Evolutionary conservation across 2,797 vertebrate species (phyloP).

Genomic region (Lepilemur septentrionalis): DNA sequence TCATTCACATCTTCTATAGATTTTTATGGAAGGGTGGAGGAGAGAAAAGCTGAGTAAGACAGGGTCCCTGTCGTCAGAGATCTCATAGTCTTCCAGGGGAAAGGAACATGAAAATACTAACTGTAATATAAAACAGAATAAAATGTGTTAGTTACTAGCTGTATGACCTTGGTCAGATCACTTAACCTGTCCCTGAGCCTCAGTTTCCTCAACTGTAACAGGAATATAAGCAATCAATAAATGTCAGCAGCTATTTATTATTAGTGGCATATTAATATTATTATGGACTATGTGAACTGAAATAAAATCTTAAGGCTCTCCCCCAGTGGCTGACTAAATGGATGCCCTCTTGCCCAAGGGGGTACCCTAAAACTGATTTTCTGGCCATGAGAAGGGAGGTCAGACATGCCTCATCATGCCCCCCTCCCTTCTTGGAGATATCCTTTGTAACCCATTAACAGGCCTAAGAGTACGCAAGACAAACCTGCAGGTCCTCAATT

Average conservation of each 20-base stretch:
- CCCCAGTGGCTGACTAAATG: too few relatives aligned
- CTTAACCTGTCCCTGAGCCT: not conserved
- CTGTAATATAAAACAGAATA: not conserved
- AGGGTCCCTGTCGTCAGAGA: not conserved
- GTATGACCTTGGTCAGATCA: not conserved
- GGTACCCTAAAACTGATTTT: too few relatives aligned
- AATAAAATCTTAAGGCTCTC: too few relatives aligned
- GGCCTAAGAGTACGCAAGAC: too few relatives aligned
- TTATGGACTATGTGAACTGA: not conserved
- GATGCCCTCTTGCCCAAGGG: too few relatives aligned
- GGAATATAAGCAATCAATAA: not conserved
- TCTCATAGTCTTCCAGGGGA: not conserved
- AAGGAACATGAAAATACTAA: not conserved
- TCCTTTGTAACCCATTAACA: too few relatives aligned
- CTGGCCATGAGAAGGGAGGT: too few relatives aligned
- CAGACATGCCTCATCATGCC: too few relatives aligned
- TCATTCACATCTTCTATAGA: not conserved
- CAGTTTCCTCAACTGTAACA: not conserved
- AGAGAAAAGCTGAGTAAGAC: not conserved
- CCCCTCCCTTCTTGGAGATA: too few relatives aligned
- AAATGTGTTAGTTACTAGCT: not conserved
- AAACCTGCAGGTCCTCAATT: too few relatives aligned
- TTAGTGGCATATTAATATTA: not conserved
- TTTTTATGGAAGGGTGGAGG: not conserved
- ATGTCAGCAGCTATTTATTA: not conserved